Base-by-base conservation (phyloP, 1,140 invertebrate species). In the Achroia grisella region DNA sequence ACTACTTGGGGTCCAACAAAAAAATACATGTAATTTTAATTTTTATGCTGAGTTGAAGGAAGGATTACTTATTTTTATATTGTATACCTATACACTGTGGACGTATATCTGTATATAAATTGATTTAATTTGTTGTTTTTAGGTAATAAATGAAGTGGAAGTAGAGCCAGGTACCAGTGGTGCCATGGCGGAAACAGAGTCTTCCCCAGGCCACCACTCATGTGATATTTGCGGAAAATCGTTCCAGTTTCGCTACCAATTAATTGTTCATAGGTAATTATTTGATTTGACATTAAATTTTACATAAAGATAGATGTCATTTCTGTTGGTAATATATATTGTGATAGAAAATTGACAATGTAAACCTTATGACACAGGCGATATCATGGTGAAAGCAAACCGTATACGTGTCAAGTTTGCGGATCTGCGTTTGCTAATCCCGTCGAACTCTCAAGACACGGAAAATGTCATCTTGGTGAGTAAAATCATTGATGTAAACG, bases 151-250 rank as follows among this genome's bases (percentile, higher is more conserved):
- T 8, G 88, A 89, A 56, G 83, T 86, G 35, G 88, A 89, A 31
- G 85, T 87, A 53, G 87, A 89, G 66, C 69, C 89, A n/a, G 86
- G 86, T 1, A 86, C 86, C 0, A 88, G 86, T 52, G 64, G 72
- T 4, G 83, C 87, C 35, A 76, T 86, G 39, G 48, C 73, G 0
- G 83, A 84, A 45, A 59, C 78, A 2, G 88, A 88, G 30, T 78
- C 78, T 0, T 88, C 89, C 5, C 88, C 89, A 1, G 91, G 90
- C 8, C 90, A 88, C 44, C 92, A 94, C 72, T 88, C 92, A 1
- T 95, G 94, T 71, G 93, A 94, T 75, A 89, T 95, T 42, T 95
- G 94, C 62, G 92, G 93, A 32, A 94, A 94, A 79, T 91, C 93
- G 75, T 95, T 95, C 78, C 93, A 93, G 61, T 95, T 93, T 78